phyloP scores from a whole-genome alignment of 2,888 invertebrate species.

The Lithophane semibrunnea region DNA sequence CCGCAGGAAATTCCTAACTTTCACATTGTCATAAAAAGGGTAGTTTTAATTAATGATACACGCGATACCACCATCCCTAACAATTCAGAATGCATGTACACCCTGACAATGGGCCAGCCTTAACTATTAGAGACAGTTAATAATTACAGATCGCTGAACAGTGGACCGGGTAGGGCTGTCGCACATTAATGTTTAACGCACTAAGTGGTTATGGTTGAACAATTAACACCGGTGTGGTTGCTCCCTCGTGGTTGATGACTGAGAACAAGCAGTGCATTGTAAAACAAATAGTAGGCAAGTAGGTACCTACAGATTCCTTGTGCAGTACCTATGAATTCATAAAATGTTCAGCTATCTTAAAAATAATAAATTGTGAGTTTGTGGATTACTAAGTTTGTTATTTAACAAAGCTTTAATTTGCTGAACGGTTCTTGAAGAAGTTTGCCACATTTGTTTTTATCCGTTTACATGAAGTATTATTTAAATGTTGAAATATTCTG shows the following conservation, averaged over 20 bases:
- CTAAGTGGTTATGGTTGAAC: slow-evolving; percentile 49
- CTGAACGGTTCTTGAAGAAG: background rate
- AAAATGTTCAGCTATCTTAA: too few relatives aligned
- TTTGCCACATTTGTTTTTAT: background rate
- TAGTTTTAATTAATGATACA: slow-evolving; percentile 54
- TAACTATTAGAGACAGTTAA: slow-evolving; percentile 56
- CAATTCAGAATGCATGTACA: slow-evolving; percentile 43
- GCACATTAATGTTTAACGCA: slow-evolving; percentile 34
- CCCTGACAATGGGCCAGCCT: slow-evolving; percentile 43
- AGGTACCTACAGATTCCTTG: background rate
- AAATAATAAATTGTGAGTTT: background rate
- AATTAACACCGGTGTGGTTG: slow-evolving; percentile 19
- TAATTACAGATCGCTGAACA: slow-evolving; percentile 59
- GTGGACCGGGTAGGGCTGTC: slow-evolving; percentile 48
- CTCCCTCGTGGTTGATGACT: background rate
- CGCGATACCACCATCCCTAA: slow-evolving; percentile 18
- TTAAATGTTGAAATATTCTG: background rate
- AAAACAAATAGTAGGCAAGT: background rate
- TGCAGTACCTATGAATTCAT: too few relatives aligned
- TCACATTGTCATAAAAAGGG: slow-evolving; percentile 41
- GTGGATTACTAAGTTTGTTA: background rate
- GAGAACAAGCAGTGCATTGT: background rate
- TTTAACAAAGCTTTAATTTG: background rate
- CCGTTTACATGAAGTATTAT: background rate
- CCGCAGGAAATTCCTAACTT: slow-evolving; percentile 22